Conservation (phyloP, 1,140 invertebrate species). For the Drosophila novamexicana region DNA sequence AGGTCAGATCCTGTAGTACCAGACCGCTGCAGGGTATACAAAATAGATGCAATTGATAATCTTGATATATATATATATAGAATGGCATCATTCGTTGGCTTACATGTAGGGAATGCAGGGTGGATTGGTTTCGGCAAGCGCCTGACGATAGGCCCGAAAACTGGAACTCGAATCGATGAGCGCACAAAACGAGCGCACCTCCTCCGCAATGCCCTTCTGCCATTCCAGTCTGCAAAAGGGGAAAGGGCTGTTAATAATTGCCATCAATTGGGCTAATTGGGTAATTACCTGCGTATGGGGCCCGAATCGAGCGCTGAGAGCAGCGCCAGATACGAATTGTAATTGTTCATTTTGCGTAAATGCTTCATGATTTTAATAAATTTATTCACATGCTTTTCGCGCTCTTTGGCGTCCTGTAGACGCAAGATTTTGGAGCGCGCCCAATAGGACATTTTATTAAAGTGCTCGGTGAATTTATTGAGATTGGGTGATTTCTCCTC, state of each 20-base stretch:
- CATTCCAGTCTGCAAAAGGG: constrained; percentile 91
- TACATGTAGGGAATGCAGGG: constrained; percentile 99
- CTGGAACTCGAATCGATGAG: constrained; percentile 98
- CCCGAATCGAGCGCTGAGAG: constrained; percentile 98
- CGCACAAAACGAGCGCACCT: constrained; percentile 96
- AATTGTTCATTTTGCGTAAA: constrained; percentile 98
- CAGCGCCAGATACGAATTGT: constrained; percentile 98
- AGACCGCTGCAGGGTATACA: constrained; percentile 90
- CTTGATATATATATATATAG: constrained; percentile 1
- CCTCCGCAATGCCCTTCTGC: constrained; percentile 96
- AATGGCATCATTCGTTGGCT: constrained; percentile 69
- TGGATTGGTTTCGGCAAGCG: constrained; percentile 96
- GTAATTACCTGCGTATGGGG: constrained; percentile 89
- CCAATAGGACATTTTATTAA: constrained; percentile 99
- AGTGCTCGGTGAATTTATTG: constrained; percentile 98
- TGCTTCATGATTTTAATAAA: constrained; percentile 99
- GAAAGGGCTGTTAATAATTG: no score
- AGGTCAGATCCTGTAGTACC: constrained; percentile 99
- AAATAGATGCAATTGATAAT: background rate
- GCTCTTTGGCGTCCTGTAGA: constrained; percentile 94
- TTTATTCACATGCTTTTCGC: constrained; percentile 98
- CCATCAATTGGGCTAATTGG: no score
- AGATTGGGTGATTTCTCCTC: constrained; percentile 98
- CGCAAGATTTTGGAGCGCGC: constrained; percentile 92
- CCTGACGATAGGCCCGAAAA: constrained; percentile 97